phyloP scores from a whole-genome alignment of 1,140 invertebrate genomes.

The Drosophila lini region DNA sequence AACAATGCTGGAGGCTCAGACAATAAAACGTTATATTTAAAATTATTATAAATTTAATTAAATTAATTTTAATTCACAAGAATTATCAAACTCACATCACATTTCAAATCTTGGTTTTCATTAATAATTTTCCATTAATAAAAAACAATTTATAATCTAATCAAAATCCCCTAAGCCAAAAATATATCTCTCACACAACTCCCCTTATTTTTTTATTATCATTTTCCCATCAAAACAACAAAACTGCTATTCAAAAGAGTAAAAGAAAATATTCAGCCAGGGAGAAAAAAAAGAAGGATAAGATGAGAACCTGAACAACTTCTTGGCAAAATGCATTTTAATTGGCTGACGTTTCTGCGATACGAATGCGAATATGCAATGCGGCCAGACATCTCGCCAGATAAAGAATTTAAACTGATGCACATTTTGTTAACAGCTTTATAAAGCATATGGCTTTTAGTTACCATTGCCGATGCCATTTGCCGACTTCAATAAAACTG shows the following conservation, averaged over 20 bases:
- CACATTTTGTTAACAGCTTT: conserved; percentile 83
- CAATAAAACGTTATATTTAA: too few species aligned
- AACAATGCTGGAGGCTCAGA: too few species aligned
- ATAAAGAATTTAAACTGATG: conserved; percentile 83
- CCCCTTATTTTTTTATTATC: conserved; percentile 15
- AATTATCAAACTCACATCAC: too few species aligned
- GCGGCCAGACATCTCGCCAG: conserved; percentile 73
- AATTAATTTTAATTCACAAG: too few species aligned
- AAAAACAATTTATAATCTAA: background rate
- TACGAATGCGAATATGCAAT: conserved; percentile 71
- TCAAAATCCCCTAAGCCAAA: background rate
- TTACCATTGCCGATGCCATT: conserved; percentile 63
- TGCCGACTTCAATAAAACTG: conserved; percentile 81
- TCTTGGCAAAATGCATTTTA: conserved; percentile 79
- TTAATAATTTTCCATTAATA: background rate
- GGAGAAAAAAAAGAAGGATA: background rate
- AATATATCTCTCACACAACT: background rate
- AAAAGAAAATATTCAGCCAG: conserved; percentile 21
- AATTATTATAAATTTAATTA: too few species aligned
- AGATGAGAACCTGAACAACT: conserved; percentile 45
- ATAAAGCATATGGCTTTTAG: conserved; percentile 82
- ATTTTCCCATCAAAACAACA: conserved; percentile 33
- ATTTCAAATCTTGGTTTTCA: too few species aligned
- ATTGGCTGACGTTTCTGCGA: conserved; percentile 72
- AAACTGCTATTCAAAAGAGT: conserved; percentile 35